These are phyloP conservation scores for Creontiades dilutus DNA, from an alignment of 2,888 invertebrate species.

Conservation along the genomic window DNA sequence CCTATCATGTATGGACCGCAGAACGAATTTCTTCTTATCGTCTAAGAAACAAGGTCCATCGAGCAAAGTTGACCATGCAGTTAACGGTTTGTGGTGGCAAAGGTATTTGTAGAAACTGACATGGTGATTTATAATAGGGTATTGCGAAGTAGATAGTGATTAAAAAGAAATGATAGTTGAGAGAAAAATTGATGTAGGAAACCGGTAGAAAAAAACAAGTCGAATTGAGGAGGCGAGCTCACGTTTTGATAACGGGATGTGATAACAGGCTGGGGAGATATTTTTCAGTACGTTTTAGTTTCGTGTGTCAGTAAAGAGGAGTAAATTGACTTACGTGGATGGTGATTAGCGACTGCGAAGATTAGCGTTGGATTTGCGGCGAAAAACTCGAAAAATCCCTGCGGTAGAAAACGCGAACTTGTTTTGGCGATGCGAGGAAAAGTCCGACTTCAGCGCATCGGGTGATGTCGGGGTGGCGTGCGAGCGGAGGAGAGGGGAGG, in stretches of 20 bases:
- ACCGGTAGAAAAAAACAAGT: conserved; percentile 42
- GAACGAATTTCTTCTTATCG: background rate
- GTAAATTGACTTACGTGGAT: background rate
- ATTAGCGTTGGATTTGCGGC: background rate
- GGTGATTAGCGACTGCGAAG: background rate
- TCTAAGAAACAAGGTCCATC: background rate
- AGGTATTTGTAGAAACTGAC: background rate
- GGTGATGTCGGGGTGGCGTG: background rate
- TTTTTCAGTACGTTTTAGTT: background rate
- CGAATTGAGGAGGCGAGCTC: conserved; percentile 7
- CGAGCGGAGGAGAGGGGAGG: background rate
- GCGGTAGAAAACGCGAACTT: conserved; percentile 39
- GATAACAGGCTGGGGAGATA: conserved; percentile 7
- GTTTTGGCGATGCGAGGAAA: conserved; percentile 34
- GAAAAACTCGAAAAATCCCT: background rate
- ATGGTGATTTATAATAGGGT: background rate
- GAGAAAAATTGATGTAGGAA: background rate
- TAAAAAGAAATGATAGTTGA: background rate
- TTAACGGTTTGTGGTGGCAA: background rate
- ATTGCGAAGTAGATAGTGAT: background rate
- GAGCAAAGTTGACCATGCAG: background rate
- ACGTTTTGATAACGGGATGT: conserved; percentile 60
- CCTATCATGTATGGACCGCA: background rate
- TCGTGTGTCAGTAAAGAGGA: background rate
- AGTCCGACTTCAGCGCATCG: conserved; percentile 37